Evolutionary conservation across 2,888 invertebrate species (phyloP), one percentile per base, ranked within the genome.

Genomic region (Noctua janthe): DNA sequence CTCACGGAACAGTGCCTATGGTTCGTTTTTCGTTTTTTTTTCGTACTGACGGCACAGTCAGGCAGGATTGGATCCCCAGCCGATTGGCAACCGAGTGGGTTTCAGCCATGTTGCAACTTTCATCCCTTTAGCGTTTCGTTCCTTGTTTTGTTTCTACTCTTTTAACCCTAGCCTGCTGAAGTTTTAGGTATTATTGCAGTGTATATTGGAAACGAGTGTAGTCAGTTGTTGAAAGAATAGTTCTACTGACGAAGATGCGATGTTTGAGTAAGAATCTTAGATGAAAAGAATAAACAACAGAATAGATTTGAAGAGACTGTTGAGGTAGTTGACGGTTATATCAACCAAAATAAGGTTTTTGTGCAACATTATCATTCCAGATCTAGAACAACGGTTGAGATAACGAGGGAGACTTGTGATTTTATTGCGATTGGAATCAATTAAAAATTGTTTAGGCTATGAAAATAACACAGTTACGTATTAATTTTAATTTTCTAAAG

Each of bases 21-120:
- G 47, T 72, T 66, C n/a, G 39, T n/a, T 13, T 62, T 62, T 70
- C 59, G 10, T 67, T 80, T 49, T 78, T 85, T 77, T 62, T 86
- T 71, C 8, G 23, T 71, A 10, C 76, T 62, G 66, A 17, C 64
- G 69, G 69, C 70, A 29, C 59, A 10, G 39, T 39, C 5, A 39
- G 35, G 43, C 47, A 74, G 78, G 76, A 86, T 86, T 84, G 80
- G 77, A 88, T 80, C 64, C 76, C 64, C 35, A 67, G 79, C 77
- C 73, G 88, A 88, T 88, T 84, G 87, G 84, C 71, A 69, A 70
- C 78, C 77, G 86, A 85, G 82, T 84, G 82, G 81, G 71, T 77
- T 82, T 73, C 79, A 70, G 78, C 83, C 74, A 83, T 79, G 79
- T 83, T 83, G 51, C 59, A 77, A 82, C 82, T 69, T 82, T 74